Evolutionary conservation across 2,113 vertebrate species (phyloP).

Genomic region (Nothoprocta pentlandii): DNA sequence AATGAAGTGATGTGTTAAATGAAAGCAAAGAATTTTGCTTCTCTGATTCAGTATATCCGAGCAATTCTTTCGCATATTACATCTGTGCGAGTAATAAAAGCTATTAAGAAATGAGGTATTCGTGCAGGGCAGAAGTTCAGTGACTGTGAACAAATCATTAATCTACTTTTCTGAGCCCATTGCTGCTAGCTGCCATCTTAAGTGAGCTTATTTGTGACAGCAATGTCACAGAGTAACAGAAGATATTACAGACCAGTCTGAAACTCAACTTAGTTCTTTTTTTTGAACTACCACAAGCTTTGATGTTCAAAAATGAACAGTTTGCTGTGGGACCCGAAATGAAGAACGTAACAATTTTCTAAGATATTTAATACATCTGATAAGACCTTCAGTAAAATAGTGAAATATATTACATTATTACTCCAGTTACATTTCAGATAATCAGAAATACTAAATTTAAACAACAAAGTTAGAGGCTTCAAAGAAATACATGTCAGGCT

Average conservation of each 20-base stretch:
- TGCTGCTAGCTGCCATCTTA: neutral
- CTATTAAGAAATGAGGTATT: neutral
- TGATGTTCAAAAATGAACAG: neutral
- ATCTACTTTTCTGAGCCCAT: neutral
- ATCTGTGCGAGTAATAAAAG: neutral
- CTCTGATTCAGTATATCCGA: neutral
- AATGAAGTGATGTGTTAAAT: neutral
- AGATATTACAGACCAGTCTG: neutral
- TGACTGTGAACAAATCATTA: neutral
- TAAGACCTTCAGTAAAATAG: neutral
- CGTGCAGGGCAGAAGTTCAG: neutral
- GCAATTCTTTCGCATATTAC: neutral
- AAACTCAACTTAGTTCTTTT: neutral
- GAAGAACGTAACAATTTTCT: neutral
- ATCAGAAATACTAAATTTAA: neutral
- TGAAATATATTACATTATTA: neutral
- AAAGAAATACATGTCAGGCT: neutral
- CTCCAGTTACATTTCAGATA: neutral
- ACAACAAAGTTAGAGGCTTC: neutral
- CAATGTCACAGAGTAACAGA: neutral
- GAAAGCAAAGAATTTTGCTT: neutral
- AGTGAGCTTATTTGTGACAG: neutral
- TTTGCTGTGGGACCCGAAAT: neutral
- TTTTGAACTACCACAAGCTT: neutral
- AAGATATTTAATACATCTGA: neutral